These are phyloP conservation scores for Perognathus longimembris DNA, from an alignment of 2,113 vertebrate genomes.

Conservation along the genomic window DNA sequence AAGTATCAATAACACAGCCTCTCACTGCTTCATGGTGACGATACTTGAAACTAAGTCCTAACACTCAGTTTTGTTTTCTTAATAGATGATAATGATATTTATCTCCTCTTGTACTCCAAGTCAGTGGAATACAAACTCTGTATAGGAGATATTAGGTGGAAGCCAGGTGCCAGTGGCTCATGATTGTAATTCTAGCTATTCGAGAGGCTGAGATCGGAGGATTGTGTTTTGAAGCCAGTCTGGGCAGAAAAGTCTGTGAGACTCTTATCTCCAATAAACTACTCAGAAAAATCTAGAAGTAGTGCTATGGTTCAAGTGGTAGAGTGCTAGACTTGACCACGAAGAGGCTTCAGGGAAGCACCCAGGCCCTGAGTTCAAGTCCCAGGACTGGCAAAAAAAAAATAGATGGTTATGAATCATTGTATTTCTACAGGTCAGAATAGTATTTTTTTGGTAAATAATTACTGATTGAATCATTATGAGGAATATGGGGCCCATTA, in stretches of 20 bases:
- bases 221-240: too few relatives aligned
- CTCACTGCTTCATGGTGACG: background rate
- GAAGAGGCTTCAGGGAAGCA: too few relatives aligned
- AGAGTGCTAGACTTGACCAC: too few relatives aligned
- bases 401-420: background rate
- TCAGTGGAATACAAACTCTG: background rate
- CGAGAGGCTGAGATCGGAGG: too few relatives aligned
- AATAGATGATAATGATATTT: background rate
- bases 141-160: background rate
- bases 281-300: too few relatives aligned
- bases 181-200: too few relatives aligned
- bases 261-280: too few relatives aligned
- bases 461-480: background rate
- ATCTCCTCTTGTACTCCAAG: background rate
- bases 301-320: too few relatives aligned
- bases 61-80: background rate
- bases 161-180: too few relatives aligned
- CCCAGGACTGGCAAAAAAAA: too few relatives aligned
- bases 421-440: background rate
- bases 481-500: background rate
- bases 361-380: too few relatives aligned
- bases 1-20: background rate
- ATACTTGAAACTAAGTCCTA: background rate
- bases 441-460: background rate
- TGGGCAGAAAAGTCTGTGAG: too few relatives aligned